These are phyloP conservation scores for Ascaphus truei DNA, from an alignment of 2,113 vertebrate genomes.

Conservation along the genomic window DNA sequence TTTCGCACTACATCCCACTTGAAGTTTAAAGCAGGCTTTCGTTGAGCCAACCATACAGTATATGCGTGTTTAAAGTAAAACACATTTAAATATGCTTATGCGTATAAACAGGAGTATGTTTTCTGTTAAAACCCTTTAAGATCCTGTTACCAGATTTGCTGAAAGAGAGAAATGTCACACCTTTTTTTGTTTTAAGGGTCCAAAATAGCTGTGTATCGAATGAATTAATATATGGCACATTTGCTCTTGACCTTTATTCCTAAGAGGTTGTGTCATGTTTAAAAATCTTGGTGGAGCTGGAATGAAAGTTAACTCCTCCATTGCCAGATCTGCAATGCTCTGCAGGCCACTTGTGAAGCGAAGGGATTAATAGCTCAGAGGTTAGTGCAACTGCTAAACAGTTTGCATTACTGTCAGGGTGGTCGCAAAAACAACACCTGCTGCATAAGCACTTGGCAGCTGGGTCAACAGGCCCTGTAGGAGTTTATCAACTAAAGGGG, in stretches of 20 bases:
- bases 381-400: slow-evolving; percentile 96
- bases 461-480: slow-evolving; percentile 99
- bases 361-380: slow-evolving; percentile 76
- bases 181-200: slow-evolving; percentile 53
- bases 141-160: slow-evolving; percentile 53
- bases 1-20: too few relatives aligned
- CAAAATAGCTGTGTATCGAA: slow-evolving; percentile 62
- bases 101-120: too few relatives aligned
- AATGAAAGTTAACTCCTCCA: slow-evolving; percentile 61
- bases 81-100: too few relatives aligned
- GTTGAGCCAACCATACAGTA: too few relatives aligned
- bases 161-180: slow-evolving; percentile 53
- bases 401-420: slow-evolving; percentile 97
- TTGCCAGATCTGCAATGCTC: background rate
- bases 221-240: slow-evolving; percentile 72
- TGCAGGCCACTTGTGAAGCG: background rate
- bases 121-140: background rate
- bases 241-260: slow-evolving; percentile 69
- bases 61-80: too few relatives aligned
- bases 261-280: slow-evolving; percentile 74
- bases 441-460: slow-evolving; percentile 91
- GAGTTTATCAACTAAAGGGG: slow-evolving; percentile 94
- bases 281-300: slow-evolving; percentile 73
- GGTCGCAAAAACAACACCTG: slow-evolving; percentile 98
- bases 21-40: too few relatives aligned